These are phyloP conservation scores for Marronus borbonicus DNA, from an alignment of 2,888 invertebrate species.

Conservation along the genomic window DNA sequence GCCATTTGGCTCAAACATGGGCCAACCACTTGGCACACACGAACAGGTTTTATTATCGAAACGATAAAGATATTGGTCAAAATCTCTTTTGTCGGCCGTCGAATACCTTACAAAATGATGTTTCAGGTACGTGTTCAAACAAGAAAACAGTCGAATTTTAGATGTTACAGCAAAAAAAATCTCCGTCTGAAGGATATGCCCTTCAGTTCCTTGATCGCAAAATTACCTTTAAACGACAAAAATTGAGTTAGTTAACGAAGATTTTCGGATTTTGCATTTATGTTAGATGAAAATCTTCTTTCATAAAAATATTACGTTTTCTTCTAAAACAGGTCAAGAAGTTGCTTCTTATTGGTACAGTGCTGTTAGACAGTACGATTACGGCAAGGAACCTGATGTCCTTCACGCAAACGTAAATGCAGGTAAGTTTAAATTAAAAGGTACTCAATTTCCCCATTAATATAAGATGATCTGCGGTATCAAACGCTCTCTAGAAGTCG, in stretches of 20 bases:
- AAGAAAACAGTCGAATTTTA: background rate
- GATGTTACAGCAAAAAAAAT: too few relatives aligned
- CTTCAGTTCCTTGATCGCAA: too few relatives aligned
- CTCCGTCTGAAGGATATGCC: too few relatives aligned
- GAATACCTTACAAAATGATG: constrained; percentile 78
- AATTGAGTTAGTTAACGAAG: too few relatives aligned
- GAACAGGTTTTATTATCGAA: constrained; percentile 84
- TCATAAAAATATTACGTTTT: background rate
- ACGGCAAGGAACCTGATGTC: constrained; percentile 81
- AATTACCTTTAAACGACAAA: too few relatives aligned
- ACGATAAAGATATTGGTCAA: constrained; percentile 85
- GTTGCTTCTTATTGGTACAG: constrained; percentile 88
- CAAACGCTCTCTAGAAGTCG: too few relatives aligned
- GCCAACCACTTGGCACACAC: constrained; percentile 89
- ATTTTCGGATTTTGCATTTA: too few relatives aligned
- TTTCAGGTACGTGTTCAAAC: constrained; percentile 73
- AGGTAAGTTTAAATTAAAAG: constrained; percentile 70
- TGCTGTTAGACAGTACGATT: constrained; percentile 83
- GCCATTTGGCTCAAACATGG: constrained; percentile 89
- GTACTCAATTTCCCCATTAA: too few relatives aligned
- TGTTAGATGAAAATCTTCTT: background rate
- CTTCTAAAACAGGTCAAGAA: constrained; percentile 77
- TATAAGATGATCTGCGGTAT: too few relatives aligned
- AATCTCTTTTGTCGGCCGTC: constrained; percentile 84
- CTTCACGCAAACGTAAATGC: constrained; percentile 86